Evolutionary conservation across 2,797 vertebrate genomes (phyloP), one percentile per base, ranked within the genome.

Genomic region (Carduelis carduelis): DNA sequence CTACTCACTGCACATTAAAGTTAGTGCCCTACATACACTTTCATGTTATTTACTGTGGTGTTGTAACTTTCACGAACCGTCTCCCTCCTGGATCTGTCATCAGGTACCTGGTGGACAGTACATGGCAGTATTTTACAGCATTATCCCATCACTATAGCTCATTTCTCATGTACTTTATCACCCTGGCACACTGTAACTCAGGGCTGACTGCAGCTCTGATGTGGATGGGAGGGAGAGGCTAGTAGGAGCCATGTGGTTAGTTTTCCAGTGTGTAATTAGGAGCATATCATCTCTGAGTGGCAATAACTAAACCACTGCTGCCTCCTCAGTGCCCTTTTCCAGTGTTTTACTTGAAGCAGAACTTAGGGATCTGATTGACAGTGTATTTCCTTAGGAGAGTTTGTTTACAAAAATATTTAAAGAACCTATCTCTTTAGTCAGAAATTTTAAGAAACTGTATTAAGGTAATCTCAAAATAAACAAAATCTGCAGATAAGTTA

Each of bases 211-310:
- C 46, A 49, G 49, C 65, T 90, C 49, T 64, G 35, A 4, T 0
- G 30, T 35, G 28, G 64, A 56, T 65, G 72, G 82, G 43, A 91
- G 78, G 60, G 65, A 44, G 60, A 71, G 60, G 57, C 43, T 3
- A 11, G 35, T 39, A 83, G 83, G 57, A 89, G 82, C 72, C 46
- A 12, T 35, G 77, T 57, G 57, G 84, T 86, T 91, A 35, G 10
- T 66, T 92, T 82, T 70, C 39, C 23, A 79, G 35, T 27, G 9
- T 75, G 43, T 83, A 78, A 83, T 95, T 91, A 93, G 43, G 18
- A 75, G 32, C 35, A 41, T 74, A 34, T 78, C 87, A 41, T 94
- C n/a, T 12, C 65, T 83, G 61, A 46, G 30, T 5, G 1, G 81
- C 2, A 8, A 75, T 39, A 79, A 55, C 53, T 50, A 86, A 87